phyloP scores from a whole-genome alignment of 2,113 vertebrate genomes.

The Dasypus novemcinctus region DNA sequence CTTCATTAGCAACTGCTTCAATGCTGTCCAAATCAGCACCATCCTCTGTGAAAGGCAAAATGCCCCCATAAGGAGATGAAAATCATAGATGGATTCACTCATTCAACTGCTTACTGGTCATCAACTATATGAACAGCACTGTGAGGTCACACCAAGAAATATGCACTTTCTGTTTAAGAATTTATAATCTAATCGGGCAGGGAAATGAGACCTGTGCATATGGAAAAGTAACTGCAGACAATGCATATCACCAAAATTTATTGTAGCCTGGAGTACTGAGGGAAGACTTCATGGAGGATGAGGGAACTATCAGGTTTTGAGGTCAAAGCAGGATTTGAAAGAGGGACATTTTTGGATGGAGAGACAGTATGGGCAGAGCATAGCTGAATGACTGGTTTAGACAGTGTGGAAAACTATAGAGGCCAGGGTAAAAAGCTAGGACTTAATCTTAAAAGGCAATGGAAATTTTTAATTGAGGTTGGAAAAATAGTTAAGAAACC shows the following conservation, averaged over 20 bases:
- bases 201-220: background rate
- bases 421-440: background rate
- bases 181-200: background rate
- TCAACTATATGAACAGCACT: background rate
- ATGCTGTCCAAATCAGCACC: conserved; percentile 96
- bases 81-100: background rate
- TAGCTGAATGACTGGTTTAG: background rate
- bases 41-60: conserved; percentile 87
- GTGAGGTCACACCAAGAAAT: background rate
- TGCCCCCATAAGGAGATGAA: background rate
- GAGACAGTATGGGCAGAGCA: background rate
- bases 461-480: background rate
- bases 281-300: background rate
- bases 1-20: conserved; percentile 94
- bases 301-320: background rate
- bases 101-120: background rate
- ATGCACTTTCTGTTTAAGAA: background rate
- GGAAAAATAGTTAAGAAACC: background rate
- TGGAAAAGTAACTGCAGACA: background rate
- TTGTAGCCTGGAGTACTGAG: background rate
- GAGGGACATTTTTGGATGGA: background rate
- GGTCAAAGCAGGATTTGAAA: background rate
- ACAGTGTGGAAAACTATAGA: background rate
- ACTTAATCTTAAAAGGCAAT: background rate
- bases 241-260: background rate